Percentiles rank a stretch among this genome's conserved stretches.
Conservation (phyloP, 2,888 invertebrate genomes). For the Acanthosepion esculentum region DNA sequence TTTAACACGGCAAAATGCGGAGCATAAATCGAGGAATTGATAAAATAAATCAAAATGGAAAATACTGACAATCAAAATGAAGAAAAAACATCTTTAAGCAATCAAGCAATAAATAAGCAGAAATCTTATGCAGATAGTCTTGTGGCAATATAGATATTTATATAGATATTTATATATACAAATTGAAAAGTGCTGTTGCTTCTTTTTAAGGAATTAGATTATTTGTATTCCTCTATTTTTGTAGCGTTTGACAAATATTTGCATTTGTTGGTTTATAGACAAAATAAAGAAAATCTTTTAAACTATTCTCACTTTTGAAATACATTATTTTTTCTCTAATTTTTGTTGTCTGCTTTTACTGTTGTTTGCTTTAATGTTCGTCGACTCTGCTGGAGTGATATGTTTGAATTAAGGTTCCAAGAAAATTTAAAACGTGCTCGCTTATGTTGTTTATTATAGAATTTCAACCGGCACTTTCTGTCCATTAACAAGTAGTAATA, state of each 20-base stretch:
- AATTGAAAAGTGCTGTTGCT: background rate
- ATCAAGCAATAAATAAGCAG: background rate
- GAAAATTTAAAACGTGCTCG: too few species aligned
- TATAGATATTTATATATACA: constrained; percentile 24
- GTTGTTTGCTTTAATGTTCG: background rate
- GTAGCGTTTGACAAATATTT: background rate
- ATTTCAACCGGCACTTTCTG: too few species aligned
- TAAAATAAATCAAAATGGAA: background rate
- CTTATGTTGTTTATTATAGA: too few species aligned
- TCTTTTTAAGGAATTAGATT: background rate
- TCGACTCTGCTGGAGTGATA: too few species aligned
- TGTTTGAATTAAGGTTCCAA: too few species aligned
- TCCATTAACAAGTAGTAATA: too few species aligned
- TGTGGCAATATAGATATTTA: background rate
- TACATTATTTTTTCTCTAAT: background rate
- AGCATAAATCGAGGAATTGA: background rate
- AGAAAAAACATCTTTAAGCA: background rate
- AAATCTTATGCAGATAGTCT: background rate
- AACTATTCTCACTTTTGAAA: background rate
- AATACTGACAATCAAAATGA: background rate
- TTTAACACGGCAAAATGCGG: background rate
- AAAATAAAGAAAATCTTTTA: background rate
- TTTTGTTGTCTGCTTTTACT: background rate
- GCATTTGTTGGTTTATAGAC: background rate
- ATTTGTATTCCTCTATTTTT: too few species aligned